Percentiles rank a stretch among this genome's conserved stretches.
Evolutionary conservation across 2,797 vertebrate species (phyloP).

Genomic region (Microctenopoma lineatum): DNA sequence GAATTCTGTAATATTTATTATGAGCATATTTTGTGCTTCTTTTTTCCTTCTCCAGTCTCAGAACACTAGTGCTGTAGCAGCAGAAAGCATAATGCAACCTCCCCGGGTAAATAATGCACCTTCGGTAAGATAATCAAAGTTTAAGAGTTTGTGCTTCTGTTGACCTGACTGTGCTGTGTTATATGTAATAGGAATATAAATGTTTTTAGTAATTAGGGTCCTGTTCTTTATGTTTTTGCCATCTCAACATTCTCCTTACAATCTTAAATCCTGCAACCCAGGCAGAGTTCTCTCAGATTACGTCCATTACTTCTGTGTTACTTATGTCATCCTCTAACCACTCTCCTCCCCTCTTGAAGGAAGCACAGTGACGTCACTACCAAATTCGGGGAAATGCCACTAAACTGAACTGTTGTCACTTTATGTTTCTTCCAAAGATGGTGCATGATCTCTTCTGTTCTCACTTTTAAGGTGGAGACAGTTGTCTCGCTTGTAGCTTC

Average conservation of each 20-base stretch:
- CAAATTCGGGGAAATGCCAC: constrained; percentile 77
- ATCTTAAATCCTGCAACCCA: not conserved
- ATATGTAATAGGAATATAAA: not conserved
- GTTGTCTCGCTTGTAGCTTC: not conserved
- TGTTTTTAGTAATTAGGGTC: constrained; percentile 1
- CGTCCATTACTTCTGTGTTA: constrained; percentile 28
- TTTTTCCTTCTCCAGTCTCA: constrained; percentile 45
- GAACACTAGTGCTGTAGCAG: constrained; percentile 24
- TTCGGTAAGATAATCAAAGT: constrained; percentile 52
- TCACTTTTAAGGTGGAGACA: constrained; percentile 14
- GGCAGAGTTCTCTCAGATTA: constrained; percentile 1
- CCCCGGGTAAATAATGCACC: not conserved
- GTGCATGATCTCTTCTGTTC: constrained; percentile 6
- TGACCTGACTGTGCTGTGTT: constrained; percentile 16
- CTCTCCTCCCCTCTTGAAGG: constrained; percentile 61
- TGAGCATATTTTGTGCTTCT: constrained; percentile 39
- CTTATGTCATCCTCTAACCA: constrained; percentile 47
- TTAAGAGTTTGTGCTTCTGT: constrained; percentile 27
- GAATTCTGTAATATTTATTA: constrained; percentile 5
- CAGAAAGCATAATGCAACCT: not conserved
- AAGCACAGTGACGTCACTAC: constrained; percentile 67
- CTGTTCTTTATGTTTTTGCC: not conserved
- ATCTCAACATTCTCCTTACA: not conserved
- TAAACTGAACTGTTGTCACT: constrained; percentile 49
- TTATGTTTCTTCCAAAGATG: constrained; percentile 39